Evolutionary conservation across 2,113 vertebrate genomes (phyloP), one percentile per base, ranked within the genome.

Genomic region (Poeciliopsis occidentalis): DNA sequence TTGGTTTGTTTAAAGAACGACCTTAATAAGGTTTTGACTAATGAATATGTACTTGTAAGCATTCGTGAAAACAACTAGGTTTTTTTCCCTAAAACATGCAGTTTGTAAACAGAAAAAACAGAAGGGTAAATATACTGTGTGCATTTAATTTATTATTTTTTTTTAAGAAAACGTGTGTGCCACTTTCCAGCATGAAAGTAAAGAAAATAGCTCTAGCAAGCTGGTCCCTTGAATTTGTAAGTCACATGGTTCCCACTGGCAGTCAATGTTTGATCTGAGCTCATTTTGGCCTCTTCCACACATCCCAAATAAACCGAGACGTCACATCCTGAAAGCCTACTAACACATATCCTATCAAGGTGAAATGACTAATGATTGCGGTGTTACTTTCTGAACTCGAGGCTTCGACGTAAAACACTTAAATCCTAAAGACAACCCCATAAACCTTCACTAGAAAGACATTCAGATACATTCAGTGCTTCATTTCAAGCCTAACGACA

Each of bases 381-480:
- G 66, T 44, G 64, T 19, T 54, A 71, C 63, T 30, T 60, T 27
- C 19, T 24, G 37, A 51, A 26, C 37, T 19, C 47, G 41, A 65
- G 67, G 30, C 37, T 62, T 72, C 39, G 0, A 60, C 57, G 17
- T 15, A 26, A 74, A 63, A 81, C 39, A 66, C 60, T 72, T 54
- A 57, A 76, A 69, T 31, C 44, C 57, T 77, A 79, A 70, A 37
- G 10, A 67, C 29, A 15, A 82, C 78, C 64, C 69, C 60, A 17
- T 32, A 62, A 34, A 30, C 69, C 62, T 31, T 69, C 57, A 65
- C 78, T 34, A 74, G 6, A 22, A 81, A 83, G 79, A 85, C 76
- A 79, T 86, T 87, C 83, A 15, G 24, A 66, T 82, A 88, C 87
- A 89, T 87, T 90, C 87, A 88, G 74, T 82, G 65, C 60, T 71